phyloP scores from a whole-genome alignment of 64 coral and sea anemone species.

The Dendrophyllia cribrosa region DNA sequence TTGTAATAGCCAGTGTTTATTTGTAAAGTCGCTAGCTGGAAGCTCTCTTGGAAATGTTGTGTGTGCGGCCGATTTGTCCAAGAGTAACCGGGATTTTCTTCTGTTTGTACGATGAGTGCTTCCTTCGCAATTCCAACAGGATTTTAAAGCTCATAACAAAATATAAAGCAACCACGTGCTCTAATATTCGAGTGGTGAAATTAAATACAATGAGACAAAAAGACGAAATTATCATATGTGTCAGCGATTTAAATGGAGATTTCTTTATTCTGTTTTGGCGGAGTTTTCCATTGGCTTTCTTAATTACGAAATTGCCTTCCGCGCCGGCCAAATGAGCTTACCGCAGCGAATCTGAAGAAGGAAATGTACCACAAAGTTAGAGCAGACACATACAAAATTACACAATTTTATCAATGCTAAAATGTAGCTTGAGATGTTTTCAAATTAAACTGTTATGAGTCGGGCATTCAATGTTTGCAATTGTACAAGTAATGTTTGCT shows the following conservation, averaged over 20 bases:
- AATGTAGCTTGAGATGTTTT: neutral
- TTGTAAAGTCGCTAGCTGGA: neutral
- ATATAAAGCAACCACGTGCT: slow-evolving; percentile 15
- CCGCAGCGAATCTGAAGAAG: slow-evolving; percentile 1
- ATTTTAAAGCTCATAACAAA: neutral
- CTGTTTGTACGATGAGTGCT: neutral
- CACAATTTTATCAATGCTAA: neutral
- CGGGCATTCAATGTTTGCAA: neutral
- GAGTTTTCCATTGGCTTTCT: neutral
- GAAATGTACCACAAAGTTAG: neutral
- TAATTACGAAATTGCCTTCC: slow-evolving; percentile 1
- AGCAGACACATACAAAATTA: neutral
- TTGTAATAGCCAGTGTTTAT: neutral
- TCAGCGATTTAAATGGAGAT: neutral
- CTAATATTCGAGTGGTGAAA: neutral
- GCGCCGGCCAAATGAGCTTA: neutral
- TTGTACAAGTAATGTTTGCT: neutral
- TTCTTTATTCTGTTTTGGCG: neutral
- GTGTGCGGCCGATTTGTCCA: neutral
- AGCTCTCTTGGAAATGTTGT: neutral
- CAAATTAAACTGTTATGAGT: neutral
- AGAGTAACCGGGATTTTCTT: neutral
- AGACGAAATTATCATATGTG: slow-evolving; percentile 9
- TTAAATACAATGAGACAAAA: slow-evolving; percentile 19
- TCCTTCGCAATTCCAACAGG: neutral